Evolutionary conservation across 2,888 invertebrate species (phyloP), one percentile per base, ranked within the genome.

Genomic region (Biston stratarius): DNA sequence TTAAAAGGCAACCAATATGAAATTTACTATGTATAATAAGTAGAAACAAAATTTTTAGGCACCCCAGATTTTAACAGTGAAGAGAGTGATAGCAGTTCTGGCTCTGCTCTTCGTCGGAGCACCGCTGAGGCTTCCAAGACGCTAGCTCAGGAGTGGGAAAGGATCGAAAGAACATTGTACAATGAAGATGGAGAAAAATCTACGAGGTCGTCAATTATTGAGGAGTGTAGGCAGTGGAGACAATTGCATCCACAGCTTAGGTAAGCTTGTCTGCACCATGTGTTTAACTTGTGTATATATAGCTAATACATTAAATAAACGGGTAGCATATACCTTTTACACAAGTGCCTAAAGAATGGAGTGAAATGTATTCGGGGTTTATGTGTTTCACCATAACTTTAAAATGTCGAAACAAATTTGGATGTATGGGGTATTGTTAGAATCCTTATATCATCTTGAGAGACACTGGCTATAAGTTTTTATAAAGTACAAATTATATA

Each of bases 201-300:
- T 52, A 86, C 86, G 0, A 74, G 91, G 40, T 87, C 92, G 53
- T 94, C 94, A 61, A 94, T 95, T 70, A 83, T 92, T 70, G 94
- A 95, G 44, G 95, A 95, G 80, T 95, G 95, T 76, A 90, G 91
- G 65, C 94, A 95, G 76, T 95, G 95, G 95, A 93, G 91, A 68
- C 85, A 92, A 65, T 83, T 94, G 47, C 95, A 95, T 85, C 95
- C 95, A 71, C 94, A 94, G 75, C 88, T 95, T 75, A 94, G 95
- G 95, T 95, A 81, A 71, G 56, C 33, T 11, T 33, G 11, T n/a
- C 12, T 12, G 6, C 12, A 12, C 24, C 24, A 12, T n/a, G 44
- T n/a, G 12, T 1, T 44, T 44, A n/a, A n/a, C 10, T 44, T n/a
- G 24, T 24, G 1, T 24, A 24, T 24, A 24, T 24, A 24, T 24